These are phyloP conservation scores for Metridium senile DNA, from an alignment of 92 coral and sea anemone genomes.

Conservation along the genomic window DNA sequence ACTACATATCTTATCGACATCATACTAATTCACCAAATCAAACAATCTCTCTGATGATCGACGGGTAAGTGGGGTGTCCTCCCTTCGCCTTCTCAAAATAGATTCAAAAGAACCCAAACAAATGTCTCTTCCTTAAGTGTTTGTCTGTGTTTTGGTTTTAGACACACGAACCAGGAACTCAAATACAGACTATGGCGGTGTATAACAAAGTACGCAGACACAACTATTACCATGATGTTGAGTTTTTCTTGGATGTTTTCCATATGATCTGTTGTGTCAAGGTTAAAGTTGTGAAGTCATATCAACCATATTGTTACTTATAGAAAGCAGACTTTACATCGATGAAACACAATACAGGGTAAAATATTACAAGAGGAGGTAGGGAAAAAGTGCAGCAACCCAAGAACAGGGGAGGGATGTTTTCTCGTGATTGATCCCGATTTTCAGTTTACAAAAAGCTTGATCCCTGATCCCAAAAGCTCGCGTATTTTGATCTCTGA, in stretches of 20 bases:
- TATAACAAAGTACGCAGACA: neutral
- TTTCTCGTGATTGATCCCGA: too few relatives aligned
- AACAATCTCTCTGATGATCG: neutral
- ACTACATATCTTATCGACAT: too few relatives aligned
- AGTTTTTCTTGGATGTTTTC: neutral
- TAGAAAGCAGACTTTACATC: neutral
- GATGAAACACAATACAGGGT: neutral
- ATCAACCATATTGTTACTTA: neutral
- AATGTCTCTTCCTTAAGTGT: neutral
- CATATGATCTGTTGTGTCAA: neutral
- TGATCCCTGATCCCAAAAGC: too few relatives aligned
- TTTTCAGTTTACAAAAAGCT: too few relatives aligned
- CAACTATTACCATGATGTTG: neutral
- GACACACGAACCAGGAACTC: constrained; percentile 22
- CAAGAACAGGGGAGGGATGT: too few relatives aligned
- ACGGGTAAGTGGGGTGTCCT: neutral
- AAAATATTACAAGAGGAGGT: too few relatives aligned
- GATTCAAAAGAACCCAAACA: neutral
- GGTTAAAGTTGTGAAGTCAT: neutral
- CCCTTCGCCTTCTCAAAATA: neutral
- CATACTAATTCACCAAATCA: too few relatives aligned
- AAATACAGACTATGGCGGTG: constrained; percentile 23
- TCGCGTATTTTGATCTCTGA: too few relatives aligned
- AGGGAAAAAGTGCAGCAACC: too few relatives aligned
- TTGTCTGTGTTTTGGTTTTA: constrained; percentile 14